phyloP scores from a whole-genome alignment of 2,888 invertebrate genomes.

The Pegoplata infirma region DNA sequence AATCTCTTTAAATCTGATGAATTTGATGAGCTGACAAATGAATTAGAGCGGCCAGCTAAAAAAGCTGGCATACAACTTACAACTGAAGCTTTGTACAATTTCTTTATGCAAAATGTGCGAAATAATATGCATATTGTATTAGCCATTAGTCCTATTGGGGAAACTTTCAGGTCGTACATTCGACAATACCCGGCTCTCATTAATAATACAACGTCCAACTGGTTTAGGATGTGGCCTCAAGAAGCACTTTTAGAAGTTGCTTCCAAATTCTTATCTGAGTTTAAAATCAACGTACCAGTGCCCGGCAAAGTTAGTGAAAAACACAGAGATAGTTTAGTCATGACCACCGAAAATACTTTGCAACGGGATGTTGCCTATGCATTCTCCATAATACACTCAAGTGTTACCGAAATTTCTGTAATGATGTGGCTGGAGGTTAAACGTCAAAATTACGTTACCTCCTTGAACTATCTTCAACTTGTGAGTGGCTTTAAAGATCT shows the following conservation, averaged over 20 bases:
- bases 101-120: conserved; percentile 87
- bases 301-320: conserved; percentile 80
- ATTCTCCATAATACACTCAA: conserved; percentile 90
- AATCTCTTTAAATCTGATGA: conserved; percentile 93
- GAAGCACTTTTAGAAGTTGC: conserved; percentile 94
- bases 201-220: conserved; percentile 92
- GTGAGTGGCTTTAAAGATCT: conserved; percentile 90
- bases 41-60: conserved; percentile 72
- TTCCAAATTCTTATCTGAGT: conserved; percentile 86
- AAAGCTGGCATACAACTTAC: conserved; percentile 80
- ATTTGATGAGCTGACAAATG: conserved; percentile 84
- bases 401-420: conserved; percentile 85
- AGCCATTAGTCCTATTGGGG: conserved; percentile 94
- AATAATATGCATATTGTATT: conserved; percentile 88
- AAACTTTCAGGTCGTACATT: conserved; percentile 87
- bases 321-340: conserved; percentile 67
- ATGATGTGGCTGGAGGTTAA: conserved; percentile 88
- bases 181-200: conserved; percentile 93
- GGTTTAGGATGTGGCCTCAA: conserved; percentile 93
- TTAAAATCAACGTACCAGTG: conserved; percentile 85
- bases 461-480: conserved; percentile 91
- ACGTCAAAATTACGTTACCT: conserved; percentile 91
- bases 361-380: conserved; percentile 85
- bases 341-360: conserved; percentile 81
- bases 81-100: conserved; percentile 85